phyloP scores from a whole-genome alignment of 2,113 vertebrate genomes.

The Semicossyphus pulcher region DNA sequence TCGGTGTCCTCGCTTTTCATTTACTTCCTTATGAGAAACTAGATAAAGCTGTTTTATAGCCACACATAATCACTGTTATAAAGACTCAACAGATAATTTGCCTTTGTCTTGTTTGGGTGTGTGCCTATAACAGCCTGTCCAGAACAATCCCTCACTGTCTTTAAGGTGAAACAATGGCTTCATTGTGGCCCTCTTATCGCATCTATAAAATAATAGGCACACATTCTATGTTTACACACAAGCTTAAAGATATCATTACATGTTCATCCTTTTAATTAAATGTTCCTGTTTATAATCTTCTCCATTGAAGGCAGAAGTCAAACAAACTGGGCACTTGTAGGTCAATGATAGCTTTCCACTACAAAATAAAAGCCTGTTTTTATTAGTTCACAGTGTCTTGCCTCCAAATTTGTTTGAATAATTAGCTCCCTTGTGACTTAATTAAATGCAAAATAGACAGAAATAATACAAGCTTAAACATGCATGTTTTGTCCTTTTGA shows the following conservation, averaged over 20 bases:
- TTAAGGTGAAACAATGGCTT: constrained; percentile 55
- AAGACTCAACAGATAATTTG: constrained; percentile 12
- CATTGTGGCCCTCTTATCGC: constrained; percentile 37
- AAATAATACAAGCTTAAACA: too few relatives aligned
- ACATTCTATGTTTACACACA: background rate
- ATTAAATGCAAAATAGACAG: too few relatives aligned
- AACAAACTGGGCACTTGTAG: background rate
- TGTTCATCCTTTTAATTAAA: background rate
- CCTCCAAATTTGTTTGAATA: too few relatives aligned
- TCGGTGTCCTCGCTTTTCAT: background rate
- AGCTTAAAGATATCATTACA: background rate
- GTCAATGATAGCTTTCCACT: background rate
- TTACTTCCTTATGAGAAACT: background rate
- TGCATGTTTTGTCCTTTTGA: too few relatives aligned
- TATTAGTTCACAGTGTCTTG: too few relatives aligned
- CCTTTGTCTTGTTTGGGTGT: constrained; percentile 25
- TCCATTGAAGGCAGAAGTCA: background rate
- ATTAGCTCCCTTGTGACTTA: too few relatives aligned
- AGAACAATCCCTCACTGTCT: constrained; percentile 41
- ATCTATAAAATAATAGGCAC: constrained; percentile 10
- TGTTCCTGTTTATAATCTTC: background rate
- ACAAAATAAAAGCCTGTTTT: background rate
- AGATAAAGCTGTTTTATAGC: constrained; percentile 16
- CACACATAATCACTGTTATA: constrained; percentile 3
- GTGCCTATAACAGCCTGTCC: constrained; percentile 4